A percentile compares a stretch with the other conserved stretches of the same genome.
Evolutionary conservation across 2,797 vertebrate species (phyloP).

Genomic region (Atherinosoma microstoma): DNA sequence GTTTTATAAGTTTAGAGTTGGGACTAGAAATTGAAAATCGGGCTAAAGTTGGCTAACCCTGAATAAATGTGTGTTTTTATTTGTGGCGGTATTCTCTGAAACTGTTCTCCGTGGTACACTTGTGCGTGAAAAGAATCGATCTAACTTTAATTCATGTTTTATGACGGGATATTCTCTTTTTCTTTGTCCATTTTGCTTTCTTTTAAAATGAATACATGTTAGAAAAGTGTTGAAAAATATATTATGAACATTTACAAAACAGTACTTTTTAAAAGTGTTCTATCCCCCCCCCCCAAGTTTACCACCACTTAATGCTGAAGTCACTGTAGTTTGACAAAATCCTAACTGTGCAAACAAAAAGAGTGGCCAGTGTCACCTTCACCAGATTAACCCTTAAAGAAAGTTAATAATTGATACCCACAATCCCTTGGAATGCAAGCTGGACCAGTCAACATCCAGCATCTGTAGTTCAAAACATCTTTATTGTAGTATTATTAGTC

Average conservation of each 20-base stretch:
- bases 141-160: background rate
- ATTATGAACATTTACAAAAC: background rate
- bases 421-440: background rate
- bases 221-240: background rate
- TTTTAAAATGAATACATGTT: background rate
- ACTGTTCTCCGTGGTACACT: background rate
- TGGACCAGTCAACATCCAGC: background rate
- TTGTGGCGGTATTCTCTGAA: background rate
- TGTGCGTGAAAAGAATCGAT: background rate
- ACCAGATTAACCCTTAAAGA: background rate
- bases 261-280: background rate
- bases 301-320: background rate
- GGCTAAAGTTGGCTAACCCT: background rate
- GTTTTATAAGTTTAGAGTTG: slow-evolving; percentile 21
- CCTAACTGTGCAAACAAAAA: background rate
- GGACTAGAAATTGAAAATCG: background rate
- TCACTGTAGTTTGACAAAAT: background rate
- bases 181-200: background rate
- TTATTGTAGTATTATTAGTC: background rate
- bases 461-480: background rate
- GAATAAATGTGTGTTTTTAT: background rate
- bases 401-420: background rate
- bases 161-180: background rate
- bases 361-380: background rate
- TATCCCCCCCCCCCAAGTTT: background rate